A percentile compares a stretch with the other conserved stretches of the same genome.
These are phyloP conservation scores for Mixornis gularis DNA, from an alignment of 2,113 vertebrate species.

Conservation along the genomic window DNA sequence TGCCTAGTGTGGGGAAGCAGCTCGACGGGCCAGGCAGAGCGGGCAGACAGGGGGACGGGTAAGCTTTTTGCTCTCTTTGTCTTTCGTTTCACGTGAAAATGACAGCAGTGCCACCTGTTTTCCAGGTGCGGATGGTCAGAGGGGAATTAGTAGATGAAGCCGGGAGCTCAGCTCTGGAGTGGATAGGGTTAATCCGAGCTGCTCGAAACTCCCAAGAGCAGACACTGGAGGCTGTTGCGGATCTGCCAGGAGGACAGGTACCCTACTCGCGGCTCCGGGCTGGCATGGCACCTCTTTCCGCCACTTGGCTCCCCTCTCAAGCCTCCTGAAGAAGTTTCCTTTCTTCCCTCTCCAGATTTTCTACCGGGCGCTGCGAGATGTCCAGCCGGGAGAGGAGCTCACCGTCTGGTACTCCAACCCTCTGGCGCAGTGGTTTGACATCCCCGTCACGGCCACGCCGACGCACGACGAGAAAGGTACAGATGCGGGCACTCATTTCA, in stretches of 20 bases:
- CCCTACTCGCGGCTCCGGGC: not conserved
- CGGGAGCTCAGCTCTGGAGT: slow-evolving; percentile 85
- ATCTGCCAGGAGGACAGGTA: slow-evolving; percentile 97
- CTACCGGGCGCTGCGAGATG: slow-evolving; percentile 87
- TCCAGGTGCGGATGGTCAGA: slow-evolving; percentile 88
- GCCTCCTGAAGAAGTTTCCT: slow-evolving; percentile 33
- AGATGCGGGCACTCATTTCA: not conserved
- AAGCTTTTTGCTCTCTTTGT: not conserved
- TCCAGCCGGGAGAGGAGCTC: slow-evolving; percentile 92
- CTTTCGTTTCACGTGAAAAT: not conserved
- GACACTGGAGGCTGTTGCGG: slow-evolving; percentile 92
- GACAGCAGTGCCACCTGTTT: slow-evolving; percentile 31
- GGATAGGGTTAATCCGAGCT: slow-evolving; percentile 94
- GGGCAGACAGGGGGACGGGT: not conserved
- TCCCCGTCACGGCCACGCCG: slow-evolving; percentile 90
- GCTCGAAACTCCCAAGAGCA: slow-evolving; percentile 93
- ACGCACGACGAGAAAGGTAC: slow-evolving; percentile 98
- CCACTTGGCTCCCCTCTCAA: not conserved
- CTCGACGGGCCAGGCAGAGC: not conserved
- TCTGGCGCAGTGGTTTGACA: slow-evolving; percentile 94
- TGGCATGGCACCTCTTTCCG: not conserved
- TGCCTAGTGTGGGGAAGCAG: not conserved
- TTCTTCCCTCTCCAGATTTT: slow-evolving; percentile 80
- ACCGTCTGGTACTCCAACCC: slow-evolving; percentile 94
- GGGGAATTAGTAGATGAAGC: slow-evolving; percentile 93